Conservation (phyloP, 1,140 invertebrate genomes). For the Linepithema humile region DNA sequence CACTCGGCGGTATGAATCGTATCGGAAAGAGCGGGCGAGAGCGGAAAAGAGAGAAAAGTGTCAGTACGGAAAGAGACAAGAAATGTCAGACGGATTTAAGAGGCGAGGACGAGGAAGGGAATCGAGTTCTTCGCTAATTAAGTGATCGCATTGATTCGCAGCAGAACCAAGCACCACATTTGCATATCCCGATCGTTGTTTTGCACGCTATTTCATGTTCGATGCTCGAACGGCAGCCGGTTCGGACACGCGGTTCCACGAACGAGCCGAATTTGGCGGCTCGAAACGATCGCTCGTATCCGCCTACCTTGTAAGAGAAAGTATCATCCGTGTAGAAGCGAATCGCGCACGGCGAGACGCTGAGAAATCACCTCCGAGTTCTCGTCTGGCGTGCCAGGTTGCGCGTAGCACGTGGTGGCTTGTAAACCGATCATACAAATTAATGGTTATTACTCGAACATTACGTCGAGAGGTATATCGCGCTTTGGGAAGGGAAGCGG, state of each 20-base stretch:
- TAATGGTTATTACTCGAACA: constrained; percentile 61
- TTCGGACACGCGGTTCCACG: neutral
- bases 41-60: constrained; percentile 38
- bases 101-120: constrained; percentile 15
- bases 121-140: constrained; percentile 66
- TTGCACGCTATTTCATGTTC: constrained; percentile 55
- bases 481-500: neutral
- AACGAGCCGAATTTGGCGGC: constrained; percentile 21
- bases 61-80: neutral
- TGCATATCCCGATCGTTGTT: constrained; percentile 61
- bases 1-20: constrained; percentile 58
- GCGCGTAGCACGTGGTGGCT: constrained; percentile 37
- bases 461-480: constrained; percentile 31
- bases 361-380: constrained; percentile 30
- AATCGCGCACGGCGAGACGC: neutral
- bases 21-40: constrained; percentile 49
- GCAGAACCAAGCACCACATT: constrained; percentile 62
- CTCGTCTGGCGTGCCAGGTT: constrained; percentile 30
- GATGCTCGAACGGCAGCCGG: constrained; percentile 30
- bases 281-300: neutral
- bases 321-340: neutral
- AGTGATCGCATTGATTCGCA: constrained; percentile 72
- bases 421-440: constrained; percentile 67
- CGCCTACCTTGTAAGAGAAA: neutral
- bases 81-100: constrained; percentile 38